Conservation (phyloP, 1,140 invertebrate genomes). For the Drosophila obscura region DNA sequence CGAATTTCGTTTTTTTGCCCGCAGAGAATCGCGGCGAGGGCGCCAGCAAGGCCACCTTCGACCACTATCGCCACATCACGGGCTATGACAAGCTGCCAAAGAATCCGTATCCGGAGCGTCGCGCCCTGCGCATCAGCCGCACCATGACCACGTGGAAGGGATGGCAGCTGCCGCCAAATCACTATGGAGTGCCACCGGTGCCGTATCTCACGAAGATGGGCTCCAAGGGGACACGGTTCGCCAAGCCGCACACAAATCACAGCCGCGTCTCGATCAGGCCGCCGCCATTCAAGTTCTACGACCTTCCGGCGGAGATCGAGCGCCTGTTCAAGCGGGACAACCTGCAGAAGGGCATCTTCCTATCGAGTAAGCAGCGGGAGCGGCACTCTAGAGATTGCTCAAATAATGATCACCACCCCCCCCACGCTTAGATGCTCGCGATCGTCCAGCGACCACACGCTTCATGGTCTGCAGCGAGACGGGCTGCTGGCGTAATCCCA, state of each 20-base stretch:
- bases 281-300: slow-evolving; percentile 57
- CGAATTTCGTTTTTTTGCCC: rapidly evolving
- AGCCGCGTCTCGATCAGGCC: slow-evolving; percentile 48
- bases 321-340: slow-evolving; percentile 50
- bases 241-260: slow-evolving; percentile 47
- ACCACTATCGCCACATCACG: slow-evolving; percentile 52
- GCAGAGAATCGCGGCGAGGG: slow-evolving; percentile 52
- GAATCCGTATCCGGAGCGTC: slow-evolving; percentile 46
- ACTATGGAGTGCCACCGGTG: slow-evolving; percentile 51
- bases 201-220: slow-evolving; percentile 51
- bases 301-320: slow-evolving; percentile 47
- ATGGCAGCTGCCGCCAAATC: slow-evolving; percentile 69
- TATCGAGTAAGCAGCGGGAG: slow-evolving; percentile 58
- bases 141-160: slow-evolving; percentile 46
- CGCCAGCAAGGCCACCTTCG: slow-evolving; percentile 45
- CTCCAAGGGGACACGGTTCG: slow-evolving; percentile 56
- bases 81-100: slow-evolving; percentile 38
- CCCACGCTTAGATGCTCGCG: slow-evolving; percentile 71
- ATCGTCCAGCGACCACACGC: slow-evolving; percentile 48
- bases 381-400: background rate
- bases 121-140: slow-evolving; percentile 33
- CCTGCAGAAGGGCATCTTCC: slow-evolving; percentile 63
- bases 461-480: slow-evolving; percentile 44
- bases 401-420: background rate
- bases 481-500: slow-evolving; percentile 60